These are phyloP conservation scores for Amblyornis subalaris DNA, from an alignment of 2,113 vertebrate genomes.

Conservation along the genomic window DNA sequence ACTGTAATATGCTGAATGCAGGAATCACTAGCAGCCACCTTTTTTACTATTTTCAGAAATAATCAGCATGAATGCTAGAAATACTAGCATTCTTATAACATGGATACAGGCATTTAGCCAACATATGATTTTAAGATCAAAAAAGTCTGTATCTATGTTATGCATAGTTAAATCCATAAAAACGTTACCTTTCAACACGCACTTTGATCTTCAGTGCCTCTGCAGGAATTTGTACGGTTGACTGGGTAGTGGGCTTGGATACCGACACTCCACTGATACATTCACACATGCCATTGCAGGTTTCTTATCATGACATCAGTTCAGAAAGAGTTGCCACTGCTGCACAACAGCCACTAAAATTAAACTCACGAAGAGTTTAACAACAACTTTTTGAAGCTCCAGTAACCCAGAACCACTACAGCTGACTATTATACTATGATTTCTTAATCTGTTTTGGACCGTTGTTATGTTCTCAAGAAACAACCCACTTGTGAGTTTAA, in stretches of 20 bases:
- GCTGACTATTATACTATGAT: background rate
- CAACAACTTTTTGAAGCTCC: background rate
- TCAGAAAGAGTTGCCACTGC: background rate
- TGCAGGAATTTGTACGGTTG: background rate
- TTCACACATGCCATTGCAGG: background rate
- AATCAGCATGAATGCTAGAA: background rate
- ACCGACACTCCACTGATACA: fast-evolving
- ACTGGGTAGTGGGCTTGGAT: background rate
- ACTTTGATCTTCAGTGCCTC: background rate
- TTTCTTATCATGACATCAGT: background rate
- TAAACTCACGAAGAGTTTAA: background rate
- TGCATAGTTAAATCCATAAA: background rate
- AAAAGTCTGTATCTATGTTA: background rate
- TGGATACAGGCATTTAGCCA: background rate
- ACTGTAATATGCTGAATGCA: background rate
- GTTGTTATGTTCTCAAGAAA: background rate
- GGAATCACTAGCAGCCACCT: background rate
- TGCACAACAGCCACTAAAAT: background rate
- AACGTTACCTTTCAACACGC: background rate
- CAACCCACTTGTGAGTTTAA: background rate
- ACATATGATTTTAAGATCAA: background rate
- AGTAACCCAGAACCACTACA: background rate
- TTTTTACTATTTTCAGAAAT: background rate
- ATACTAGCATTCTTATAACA: background rate
- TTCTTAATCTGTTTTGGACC: slow-evolving; percentile 5